A percentile compares a stretch with the other conserved stretches of the same genome.
phyloP scores from a whole-genome alignment of 2,888 invertebrate genomes.

The Bugula neritina region DNA sequence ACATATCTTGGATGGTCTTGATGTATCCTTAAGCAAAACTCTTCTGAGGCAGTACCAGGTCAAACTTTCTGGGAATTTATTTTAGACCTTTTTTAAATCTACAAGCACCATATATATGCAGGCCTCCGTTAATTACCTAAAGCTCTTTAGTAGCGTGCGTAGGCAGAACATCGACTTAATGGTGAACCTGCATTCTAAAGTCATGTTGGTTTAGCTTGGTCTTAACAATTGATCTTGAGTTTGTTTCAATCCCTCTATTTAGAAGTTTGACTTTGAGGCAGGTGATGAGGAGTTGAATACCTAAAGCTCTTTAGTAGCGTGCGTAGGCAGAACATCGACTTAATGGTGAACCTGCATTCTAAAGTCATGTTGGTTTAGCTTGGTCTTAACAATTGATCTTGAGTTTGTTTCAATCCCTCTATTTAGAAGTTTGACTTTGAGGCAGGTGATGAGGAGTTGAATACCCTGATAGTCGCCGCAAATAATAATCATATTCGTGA shows the following conservation, averaged over 20 bases:
- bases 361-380: no score
- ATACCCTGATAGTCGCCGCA: no score
- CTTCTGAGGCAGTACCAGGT: not conserved
- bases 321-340: no score
- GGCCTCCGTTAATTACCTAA: not conserved
- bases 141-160: not conserved
- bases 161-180: not conserved
- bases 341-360: no score
- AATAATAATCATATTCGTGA: no score
- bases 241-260: not conserved
- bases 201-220: not conserved
- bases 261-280: not conserved
- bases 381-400: no score
- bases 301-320: no score
- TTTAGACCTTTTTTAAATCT: not conserved
- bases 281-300: not conserved
- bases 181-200: not conserved
- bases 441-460: no score
- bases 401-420: no score
- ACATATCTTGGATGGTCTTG: not conserved
- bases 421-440: no score
- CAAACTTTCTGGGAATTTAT: not conserved
- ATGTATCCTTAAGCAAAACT: not conserved
- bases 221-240: not conserved
- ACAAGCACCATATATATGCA: not conserved